phyloP scores from a whole-genome alignment of 1,140 invertebrate genomes.

The Hyposmocoma kahamanoa region DNA sequence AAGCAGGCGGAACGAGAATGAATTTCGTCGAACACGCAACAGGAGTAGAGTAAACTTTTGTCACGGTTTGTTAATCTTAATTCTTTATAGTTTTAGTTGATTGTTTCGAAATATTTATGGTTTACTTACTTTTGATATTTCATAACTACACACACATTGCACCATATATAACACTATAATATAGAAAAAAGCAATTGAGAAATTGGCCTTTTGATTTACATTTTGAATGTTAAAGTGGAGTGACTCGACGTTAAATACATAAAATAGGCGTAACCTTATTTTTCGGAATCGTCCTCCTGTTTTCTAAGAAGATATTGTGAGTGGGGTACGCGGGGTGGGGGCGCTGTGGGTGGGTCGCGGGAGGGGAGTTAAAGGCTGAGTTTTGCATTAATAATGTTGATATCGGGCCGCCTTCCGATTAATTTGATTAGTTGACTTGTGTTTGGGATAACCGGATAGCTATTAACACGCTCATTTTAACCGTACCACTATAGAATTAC shows the following conservation, averaged over 20 bases:
- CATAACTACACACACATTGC: no score
- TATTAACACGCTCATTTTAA: slow-evolving; percentile 11
- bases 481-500: neutral
- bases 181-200: no score
- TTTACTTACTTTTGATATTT: no score
- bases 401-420: slow-evolving; percentile 63
- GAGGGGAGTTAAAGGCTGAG: slow-evolving; percentile 15
- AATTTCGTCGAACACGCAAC: slow-evolving; percentile 59
- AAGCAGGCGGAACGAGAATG: slow-evolving; percentile 27
- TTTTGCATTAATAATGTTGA: slow-evolving; percentile 71
- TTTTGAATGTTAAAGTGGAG: no score
- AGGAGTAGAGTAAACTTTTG: slow-evolving; percentile 53
- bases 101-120: no score
- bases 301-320: slow-evolving; percentile 25
- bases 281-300: slow-evolving; percentile 10
- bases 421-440: slow-evolving; percentile 69
- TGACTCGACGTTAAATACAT: neutral
- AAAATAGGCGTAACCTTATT: neutral
- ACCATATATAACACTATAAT: no score
- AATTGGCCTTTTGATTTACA: no score
- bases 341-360: slow-evolving; percentile 18
- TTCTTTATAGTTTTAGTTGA: slow-evolving; percentile 40
- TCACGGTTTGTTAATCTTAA: slow-evolving; percentile 59
- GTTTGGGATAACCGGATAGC: slow-evolving; percentile 23
- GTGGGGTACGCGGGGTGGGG: slow-evolving; percentile 11